Conservation (phyloP, 2,888 invertebrate genomes). For the Gandaritis pyraliata region DNA sequence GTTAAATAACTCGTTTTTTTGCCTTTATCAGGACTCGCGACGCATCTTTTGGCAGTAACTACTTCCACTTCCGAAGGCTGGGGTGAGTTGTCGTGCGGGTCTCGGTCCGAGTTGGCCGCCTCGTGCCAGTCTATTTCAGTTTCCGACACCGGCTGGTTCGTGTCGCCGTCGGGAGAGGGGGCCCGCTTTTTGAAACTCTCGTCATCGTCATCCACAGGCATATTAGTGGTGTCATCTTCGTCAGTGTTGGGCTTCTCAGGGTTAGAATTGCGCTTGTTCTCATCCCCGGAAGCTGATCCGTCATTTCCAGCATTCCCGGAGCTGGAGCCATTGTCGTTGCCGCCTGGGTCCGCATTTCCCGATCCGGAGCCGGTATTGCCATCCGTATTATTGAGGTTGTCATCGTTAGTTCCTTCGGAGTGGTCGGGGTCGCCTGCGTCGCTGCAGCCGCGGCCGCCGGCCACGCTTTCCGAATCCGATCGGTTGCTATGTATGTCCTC, state of each 20-base stretch:
- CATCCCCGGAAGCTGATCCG: neutral
- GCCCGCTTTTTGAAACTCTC: neutral
- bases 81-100: neutral
- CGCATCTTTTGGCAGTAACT: too few relatives aligned
- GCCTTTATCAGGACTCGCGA: too few relatives aligned
- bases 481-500: neutral
- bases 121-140: neutral
- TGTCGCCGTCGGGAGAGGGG: neutral
- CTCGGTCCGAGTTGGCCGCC: neutral
- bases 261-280: neutral
- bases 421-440: too few relatives aligned
- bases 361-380: neutral
- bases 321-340: neutral
- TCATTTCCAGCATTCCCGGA: conserved; percentile 2
- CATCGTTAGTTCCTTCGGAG: neutral
- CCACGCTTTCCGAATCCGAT: neutral
- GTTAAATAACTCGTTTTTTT: neutral
- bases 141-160: neutral
- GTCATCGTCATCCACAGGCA: neutral
- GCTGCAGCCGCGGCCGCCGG: too few relatives aligned
- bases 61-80: neutral
- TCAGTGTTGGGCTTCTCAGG: neutral
- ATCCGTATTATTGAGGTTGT: neutral
- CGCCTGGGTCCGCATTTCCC: neutral
- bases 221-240: neutral